These are phyloP conservation scores for Apocheima hispidaria DNA, from an alignment of 2,888 invertebrate genomes.

Conservation along the genomic window DNA sequence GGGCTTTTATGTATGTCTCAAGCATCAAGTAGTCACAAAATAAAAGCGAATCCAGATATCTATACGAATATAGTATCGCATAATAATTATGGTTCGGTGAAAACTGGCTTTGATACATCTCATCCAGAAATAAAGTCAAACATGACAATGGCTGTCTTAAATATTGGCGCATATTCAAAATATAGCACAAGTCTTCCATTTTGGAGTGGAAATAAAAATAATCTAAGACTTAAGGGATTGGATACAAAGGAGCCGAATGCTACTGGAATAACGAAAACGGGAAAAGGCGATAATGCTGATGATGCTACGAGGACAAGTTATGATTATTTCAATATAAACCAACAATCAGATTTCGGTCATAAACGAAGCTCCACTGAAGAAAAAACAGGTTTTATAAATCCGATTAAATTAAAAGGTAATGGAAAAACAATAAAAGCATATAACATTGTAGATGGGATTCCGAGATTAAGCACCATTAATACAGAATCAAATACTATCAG, in stretches of 20 bases:
- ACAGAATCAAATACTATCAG: background rate
- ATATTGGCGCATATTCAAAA: background rate
- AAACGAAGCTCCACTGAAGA: background rate
- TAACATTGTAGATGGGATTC: background rate
- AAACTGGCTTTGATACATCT: background rate
- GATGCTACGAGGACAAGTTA: background rate
- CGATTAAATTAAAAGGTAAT: background rate
- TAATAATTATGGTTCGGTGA: background rate
- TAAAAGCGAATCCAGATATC: background rate
- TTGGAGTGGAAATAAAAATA: background rate
- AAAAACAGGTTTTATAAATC: background rate
- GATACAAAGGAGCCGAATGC: background rate
- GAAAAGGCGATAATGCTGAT: background rate
- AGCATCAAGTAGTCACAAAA: background rate
- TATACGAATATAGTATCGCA: background rate
- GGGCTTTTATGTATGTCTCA: too few species aligned
- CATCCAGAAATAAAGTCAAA: background rate
- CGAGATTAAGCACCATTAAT: background rate
- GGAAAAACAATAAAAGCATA: background rate
- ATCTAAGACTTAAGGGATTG: background rate
- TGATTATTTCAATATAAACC: background rate
- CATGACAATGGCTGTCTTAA: background rate
- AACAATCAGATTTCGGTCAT: background rate
- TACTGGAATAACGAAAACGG: background rate
- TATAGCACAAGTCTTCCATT: background rate